Base-by-base conservation (phyloP, 2,113 vertebrate species). In the Tichodroma muraria region DNA sequence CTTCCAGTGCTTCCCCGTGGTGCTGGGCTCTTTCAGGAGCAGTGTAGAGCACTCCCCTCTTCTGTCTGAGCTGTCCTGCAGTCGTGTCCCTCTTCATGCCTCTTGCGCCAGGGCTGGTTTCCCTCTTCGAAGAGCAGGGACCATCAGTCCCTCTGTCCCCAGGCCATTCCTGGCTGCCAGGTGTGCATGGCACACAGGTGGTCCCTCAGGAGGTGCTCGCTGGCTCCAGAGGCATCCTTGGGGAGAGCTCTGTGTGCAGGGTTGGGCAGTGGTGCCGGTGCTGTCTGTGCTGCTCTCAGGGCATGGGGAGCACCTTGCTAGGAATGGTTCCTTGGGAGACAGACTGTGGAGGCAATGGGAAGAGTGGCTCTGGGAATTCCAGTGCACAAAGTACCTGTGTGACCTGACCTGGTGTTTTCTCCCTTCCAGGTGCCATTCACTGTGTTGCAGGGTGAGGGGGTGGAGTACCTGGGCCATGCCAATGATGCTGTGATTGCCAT, bases 371-470 rank as follows among this genome's bases (percentile, higher is more conserved):
- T 52, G 38, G 70, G 61, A 21, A 27, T 44, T 89, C 5, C 6
- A 25, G 47, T 52, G 60, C 8, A 0, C 50, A 35, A 6, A 76
- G 71, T 27, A 3, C 33, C 37, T 38, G 3, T 44, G 27, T 83
- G 73, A 73, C 38, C 9, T 90, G 75, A 94, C 57, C 33, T 10
- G 7, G 65, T 33, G 57, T 57, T 97, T 66, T 85, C 77, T 97
- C 54, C 53, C 73, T 92, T 90, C 84, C 88, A 99, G 99, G 98
- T 99, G 73, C 99, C 99, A 31, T 99, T 99, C 97, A 97, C 98
- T 90, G 99, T 99, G 96, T 98, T 99, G 95, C 99, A 99, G 98
- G 99, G 99, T 10, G 99, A 99, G 97, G 99, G 99, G 69, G 99
- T 99, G 92, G 99, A 99, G 96, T 99, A 99, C 96, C 98, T 99